A percentile compares a stretch with the other conserved stretches of the same genome.
phyloP scores from a whole-genome alignment of 2,113 vertebrate species.

The Irena cyanogastra region DNA sequence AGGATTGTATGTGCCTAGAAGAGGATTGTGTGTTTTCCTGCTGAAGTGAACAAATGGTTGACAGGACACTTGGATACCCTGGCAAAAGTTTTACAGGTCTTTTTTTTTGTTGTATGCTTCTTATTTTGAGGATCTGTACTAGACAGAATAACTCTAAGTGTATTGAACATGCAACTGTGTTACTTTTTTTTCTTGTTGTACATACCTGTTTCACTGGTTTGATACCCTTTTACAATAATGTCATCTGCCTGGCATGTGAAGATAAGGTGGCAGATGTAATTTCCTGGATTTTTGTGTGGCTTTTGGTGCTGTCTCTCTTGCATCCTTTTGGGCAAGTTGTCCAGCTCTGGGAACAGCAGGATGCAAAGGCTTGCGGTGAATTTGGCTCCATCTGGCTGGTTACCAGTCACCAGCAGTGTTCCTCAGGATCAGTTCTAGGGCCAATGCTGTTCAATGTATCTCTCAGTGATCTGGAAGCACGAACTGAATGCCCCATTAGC shows the following conservation, averaged over 20 bases:
- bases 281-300: not conserved
- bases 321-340: not conserved
- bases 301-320: not conserved
- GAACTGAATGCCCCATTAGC: not conserved
- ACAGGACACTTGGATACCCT: not conserved
- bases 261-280: not conserved
- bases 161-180: not conserved
- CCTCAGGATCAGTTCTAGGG: not conserved
- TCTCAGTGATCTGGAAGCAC: not conserved
- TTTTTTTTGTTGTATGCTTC: not conserved
- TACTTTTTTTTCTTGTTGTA: not conserved
- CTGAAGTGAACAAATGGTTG: not conserved
- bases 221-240: not conserved
- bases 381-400: not conserved
- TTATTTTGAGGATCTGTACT: not conserved
- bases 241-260: not conserved
- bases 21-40: not conserved
- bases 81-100: not conserved
- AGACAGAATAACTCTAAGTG: not conserved
- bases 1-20: not conserved
- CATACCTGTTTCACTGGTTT: not conserved
- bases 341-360: not conserved
- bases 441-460: not conserved
- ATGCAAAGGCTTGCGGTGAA: not conserved
- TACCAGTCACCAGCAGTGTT: accelerated